These are phyloP conservation scores for Chelmon rostratus DNA, from an alignment of 2,797 vertebrate genomes.

Conservation along the genomic window DNA sequence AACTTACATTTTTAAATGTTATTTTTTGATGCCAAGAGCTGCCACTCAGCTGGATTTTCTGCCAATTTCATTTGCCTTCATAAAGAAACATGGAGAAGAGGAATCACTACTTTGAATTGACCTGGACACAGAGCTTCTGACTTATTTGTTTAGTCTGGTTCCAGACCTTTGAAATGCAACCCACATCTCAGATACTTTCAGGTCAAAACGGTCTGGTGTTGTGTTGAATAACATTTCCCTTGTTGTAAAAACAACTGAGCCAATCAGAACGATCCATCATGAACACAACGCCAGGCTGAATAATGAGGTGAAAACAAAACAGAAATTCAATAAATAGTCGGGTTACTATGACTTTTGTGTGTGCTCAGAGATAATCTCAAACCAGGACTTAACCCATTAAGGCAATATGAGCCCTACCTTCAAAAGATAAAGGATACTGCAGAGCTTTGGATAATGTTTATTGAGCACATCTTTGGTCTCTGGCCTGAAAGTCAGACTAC, in stretches of 20 bases:
- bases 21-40: background rate
- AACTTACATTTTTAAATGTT: background rate
- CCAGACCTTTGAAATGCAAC: background rate
- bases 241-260: background rate
- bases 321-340: background rate
- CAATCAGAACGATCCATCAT: background rate
- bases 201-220: background rate
- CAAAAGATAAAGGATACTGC: background rate
- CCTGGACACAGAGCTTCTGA: slow-evolving; percentile 15
- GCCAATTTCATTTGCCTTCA: background rate
- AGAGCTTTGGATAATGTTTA: slow-evolving; percentile 4
- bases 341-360: background rate
- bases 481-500: background rate
- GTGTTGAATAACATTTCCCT: background rate
- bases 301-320: background rate
- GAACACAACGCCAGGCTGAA: background rate
- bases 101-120: slow-evolving; percentile 4
- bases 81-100: background rate
- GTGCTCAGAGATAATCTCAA: slow-evolving; percentile 2
- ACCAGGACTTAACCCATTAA: background rate
- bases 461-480: background rate
- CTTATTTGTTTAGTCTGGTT: slow-evolving; percentile 1
- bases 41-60: background rate
- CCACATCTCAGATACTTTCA: slow-evolving; percentile 4
- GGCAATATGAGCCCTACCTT: background rate